Evolutionary conservation across 2,888 invertebrate species (phyloP).

Genomic region (Acleris laterana): DNA sequence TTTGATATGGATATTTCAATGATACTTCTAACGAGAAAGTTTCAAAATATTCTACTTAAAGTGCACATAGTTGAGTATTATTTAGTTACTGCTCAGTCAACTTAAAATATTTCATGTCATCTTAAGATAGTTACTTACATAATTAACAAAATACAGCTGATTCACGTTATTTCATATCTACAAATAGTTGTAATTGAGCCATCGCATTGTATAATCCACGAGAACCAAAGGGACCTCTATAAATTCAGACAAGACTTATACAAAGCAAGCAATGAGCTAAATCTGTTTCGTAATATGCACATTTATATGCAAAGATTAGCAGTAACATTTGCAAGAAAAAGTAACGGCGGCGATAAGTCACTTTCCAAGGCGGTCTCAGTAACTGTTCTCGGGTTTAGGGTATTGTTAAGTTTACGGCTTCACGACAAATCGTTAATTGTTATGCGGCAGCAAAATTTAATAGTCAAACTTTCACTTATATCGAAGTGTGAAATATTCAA

Average conservation of each 20-base stretch:
- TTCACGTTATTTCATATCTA: background rate
- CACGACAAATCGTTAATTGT: conserved; percentile 35
- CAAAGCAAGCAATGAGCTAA: conserved; percentile 2
- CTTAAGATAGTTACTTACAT: background rate
- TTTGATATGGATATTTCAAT: background rate
- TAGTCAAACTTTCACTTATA: conserved; percentile 34
- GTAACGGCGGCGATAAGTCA: conserved; percentile 26
- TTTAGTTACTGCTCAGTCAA: conserved; percentile 4
- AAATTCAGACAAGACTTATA: conserved; percentile 4
- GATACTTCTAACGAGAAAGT: conserved; percentile 6
- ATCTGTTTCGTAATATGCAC: conserved; percentile 26
- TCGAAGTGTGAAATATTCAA: conserved; percentile 24
- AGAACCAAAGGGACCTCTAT: background rate
- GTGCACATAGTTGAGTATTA: background rate
- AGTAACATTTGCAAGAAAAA: conserved; percentile 30
- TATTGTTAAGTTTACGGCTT: conserved; percentile 25
- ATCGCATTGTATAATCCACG: background rate
- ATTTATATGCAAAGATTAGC: conserved; percentile 33
- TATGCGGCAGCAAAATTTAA: conserved; percentile 18
- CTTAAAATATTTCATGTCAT: background rate
- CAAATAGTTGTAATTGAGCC: background rate
- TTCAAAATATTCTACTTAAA: conserved; percentile 5
- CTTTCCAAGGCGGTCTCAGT: conserved; percentile 20
- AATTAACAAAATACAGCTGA: background rate
- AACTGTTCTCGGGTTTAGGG: conserved; percentile 23